Base-by-base conservation (phyloP, 2,888 invertebrate genomes). In the Leptinotarsa peninsularis region DNA sequence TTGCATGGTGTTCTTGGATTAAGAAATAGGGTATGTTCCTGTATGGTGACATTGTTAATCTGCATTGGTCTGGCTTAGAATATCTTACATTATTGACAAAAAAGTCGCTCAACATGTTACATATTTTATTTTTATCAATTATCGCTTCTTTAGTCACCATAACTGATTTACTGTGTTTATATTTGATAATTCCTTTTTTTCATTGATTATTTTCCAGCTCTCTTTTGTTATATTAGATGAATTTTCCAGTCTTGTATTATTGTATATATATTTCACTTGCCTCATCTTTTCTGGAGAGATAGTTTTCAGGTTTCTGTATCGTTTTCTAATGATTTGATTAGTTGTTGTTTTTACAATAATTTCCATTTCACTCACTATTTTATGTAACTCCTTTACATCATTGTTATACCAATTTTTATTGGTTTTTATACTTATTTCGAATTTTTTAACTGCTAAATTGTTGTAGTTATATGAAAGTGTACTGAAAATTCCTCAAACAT, bases 61-160 rank as follows among this genome's bases (percentile, higher is more conserved):
- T 67, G 67, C 50, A 49, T 49, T 18, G 10, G 67, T 67, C 10
- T 67, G 23, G 67, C 49, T 50, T 49, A 67, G 67, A 67, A 13
- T 50, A 67, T 67, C n/a, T 52, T 21, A 67, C 50, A 67, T 67
- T 67, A 67, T 67, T 67, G 67, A 67, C 50, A 49, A 21, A 67
- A 67, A 49, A 50, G 67, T 67, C 67, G 23, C 67, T 52, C 21
- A 67, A 52, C 13, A 52, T 67, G 23, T 67, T 50, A 67, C 50
- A 67, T 49, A 67, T 67, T 67, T 50, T 67, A n/a, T 67, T 67
- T 49, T 50, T 67, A 21, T 67, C 67, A 27, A 52, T 67, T 67
- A 67, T 67, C 18, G 17, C 52, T 27, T 23, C 52, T 52, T 67
- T 67, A 67, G 7, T 21, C 49, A 67, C 18, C 3, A 56, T 17